These are phyloP conservation scores for Dryoscopus gambensis DNA, from an alignment of 2,113 vertebrate species.

Conservation along the genomic window DNA sequence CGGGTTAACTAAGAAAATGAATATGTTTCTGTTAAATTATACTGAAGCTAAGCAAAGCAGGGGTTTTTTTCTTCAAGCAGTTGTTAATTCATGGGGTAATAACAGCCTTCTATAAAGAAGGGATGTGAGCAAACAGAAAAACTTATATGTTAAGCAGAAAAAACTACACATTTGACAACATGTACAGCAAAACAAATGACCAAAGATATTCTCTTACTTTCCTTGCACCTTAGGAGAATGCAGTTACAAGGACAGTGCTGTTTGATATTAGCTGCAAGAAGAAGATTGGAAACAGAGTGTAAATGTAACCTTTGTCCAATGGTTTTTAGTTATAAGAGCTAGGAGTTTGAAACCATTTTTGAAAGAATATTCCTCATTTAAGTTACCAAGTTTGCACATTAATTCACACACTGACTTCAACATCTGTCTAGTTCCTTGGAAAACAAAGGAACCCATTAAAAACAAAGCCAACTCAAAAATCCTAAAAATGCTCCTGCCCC, in stretches of 20 bases:
- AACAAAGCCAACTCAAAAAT: background rate
- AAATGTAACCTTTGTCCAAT: background rate
- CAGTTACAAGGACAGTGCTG: background rate
- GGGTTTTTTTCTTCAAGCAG: background rate
- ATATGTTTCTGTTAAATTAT: background rate
- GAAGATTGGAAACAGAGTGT: background rate
- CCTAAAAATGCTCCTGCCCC: background rate
- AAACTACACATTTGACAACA: background rate
- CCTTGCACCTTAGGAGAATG: constrained; percentile 7
- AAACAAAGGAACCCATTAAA: background rate
- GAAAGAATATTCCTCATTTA: background rate
- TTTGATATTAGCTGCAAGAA: constrained; percentile 12
- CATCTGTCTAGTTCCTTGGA: background rate
- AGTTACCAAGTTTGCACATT: background rate
- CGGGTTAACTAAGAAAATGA: background rate
- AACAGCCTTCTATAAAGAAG: background rate
- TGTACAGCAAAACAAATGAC: background rate
- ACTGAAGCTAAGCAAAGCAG: background rate
- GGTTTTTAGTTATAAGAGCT: background rate
- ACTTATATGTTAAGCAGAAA: background rate
- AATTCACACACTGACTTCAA: background rate
- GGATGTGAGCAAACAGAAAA: background rate
- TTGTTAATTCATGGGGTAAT: background rate
- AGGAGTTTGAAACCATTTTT: background rate
- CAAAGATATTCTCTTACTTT: background rate